These are phyloP conservation scores for Myripristis murdjan DNA, from an alignment of 2,797 vertebrate genomes.

Conservation along the genomic window DNA sequence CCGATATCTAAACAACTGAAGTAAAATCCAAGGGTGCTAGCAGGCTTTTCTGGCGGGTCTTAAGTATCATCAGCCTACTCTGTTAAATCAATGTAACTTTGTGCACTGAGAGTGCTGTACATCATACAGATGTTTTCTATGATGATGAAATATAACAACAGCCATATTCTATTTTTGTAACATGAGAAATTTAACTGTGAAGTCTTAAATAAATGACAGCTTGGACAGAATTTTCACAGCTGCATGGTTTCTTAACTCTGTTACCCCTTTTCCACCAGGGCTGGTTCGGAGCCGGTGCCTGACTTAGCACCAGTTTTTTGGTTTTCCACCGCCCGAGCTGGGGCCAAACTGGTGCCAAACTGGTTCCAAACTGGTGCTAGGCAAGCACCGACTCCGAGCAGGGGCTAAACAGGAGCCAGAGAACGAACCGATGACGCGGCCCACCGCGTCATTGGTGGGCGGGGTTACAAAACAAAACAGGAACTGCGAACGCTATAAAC, in stretches of 20 bases:
- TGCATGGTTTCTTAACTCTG: constrained; percentile 58
- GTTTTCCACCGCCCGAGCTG: no score
- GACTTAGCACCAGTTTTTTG: no score
- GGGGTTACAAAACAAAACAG: no score
- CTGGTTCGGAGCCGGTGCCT: no score
- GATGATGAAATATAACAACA: constrained; percentile 81
- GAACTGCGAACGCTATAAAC: no score
- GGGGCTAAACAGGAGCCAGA: no score
- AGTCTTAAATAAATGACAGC: constrained; percentile 87
- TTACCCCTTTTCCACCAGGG: no score
- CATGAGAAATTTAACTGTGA: constrained; percentile 84
- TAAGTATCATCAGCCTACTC: constrained; percentile 64
- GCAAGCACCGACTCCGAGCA: no score
- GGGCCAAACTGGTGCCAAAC: no score
- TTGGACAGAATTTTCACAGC: constrained; percentile 78
- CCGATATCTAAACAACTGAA: constrained; percentile 54
- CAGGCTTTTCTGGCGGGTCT: constrained; percentile 76
- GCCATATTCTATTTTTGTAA: constrained; percentile 86
- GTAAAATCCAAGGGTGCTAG: constrained; percentile 75
- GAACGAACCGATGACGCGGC: no score
- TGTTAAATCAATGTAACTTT: constrained; percentile 78
- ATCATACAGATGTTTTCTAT: constrained; percentile 86
- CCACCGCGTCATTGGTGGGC: no score
- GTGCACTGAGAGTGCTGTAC: constrained; percentile 83
- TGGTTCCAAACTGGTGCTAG: no score